Conservation (phyloP, 1,140 invertebrate genomes). For the Eciton burchellii region DNA sequence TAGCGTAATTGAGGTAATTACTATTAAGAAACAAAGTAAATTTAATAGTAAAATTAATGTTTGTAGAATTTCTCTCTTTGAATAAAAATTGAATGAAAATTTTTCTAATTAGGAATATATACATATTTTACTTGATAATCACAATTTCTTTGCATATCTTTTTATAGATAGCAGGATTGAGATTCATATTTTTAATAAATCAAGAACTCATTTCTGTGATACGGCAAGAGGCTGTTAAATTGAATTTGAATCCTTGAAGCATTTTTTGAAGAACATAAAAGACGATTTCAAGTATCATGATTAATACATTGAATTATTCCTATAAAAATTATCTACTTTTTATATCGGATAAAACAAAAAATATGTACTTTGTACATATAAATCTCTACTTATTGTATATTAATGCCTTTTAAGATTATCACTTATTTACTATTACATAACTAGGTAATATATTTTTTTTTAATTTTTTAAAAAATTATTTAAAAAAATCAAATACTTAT, state of each 20-base stretch:
- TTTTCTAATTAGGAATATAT: conserved; percentile 1
- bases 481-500: not conserved
- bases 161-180: conserved; percentile 93
- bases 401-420: conserved; percentile 4
- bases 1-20: conserved; percentile 95
- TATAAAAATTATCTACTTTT: conserved; percentile 11
- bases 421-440: not conserved
- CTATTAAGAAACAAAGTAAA: conserved; percentile 6
- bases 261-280: not conserved
- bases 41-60: conserved; percentile 6
- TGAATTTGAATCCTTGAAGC: conserved; percentile 85
- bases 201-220: conserved; percentile 95
- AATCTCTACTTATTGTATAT: not conserved
- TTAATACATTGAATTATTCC: conserved; percentile 16
- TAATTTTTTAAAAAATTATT: not conserved
- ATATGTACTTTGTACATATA: not conserved
- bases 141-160: conserved; percentile 57
- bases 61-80: not conserved
- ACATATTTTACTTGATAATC: not conserved
- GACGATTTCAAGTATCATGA: conserved; percentile 27
- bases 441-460: conserved; percentile 7
- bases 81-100: not conserved
- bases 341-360: conserved; percentile 14
- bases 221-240: conserved; percentile 92
- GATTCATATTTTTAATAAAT: conserved; percentile 97